Evolutionary conservation across 2,797 vertebrate genomes (phyloP), one percentile per base, ranked within the genome.

Genomic region (Bradypus variegatus): DNA sequence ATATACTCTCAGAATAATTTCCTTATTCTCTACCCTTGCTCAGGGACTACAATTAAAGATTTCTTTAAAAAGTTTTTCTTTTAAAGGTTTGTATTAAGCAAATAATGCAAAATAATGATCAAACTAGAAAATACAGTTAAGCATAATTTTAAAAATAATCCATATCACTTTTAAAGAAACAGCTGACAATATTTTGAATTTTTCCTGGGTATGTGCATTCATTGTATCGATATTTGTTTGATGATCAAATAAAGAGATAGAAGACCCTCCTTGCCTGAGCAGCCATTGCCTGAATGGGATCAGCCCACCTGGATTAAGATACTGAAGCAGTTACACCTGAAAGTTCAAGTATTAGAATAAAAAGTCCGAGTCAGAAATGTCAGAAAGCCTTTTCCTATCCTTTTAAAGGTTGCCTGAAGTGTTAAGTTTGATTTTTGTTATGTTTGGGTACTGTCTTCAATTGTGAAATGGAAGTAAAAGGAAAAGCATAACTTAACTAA

Each of bases 71-170:
- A 87, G 14, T 4, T 85, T 69, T 58, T 19, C 9, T 91, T 86
- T 76, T 36, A 86, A 33, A 89, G n/a, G 16, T 77, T 86, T 70
- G 31, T 86, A 77, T 64, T 92, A 62, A 53, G 50, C 23, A 64
- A 78, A 80, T 81, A 76, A 80, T 60, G 60, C 48, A 91, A 88
- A 45, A 91, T 83, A 72, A 93, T 29, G 41, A n/a, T n/a, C 75
- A n/a, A 18, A 25, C 53, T 80, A 75, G 65, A 84, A 80, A 88
- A 91, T 88, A 25, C 25, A 76, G 36, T 72, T 33, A 67, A 70
- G 36, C 25, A 80, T 72, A 73, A 53, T 73, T 86, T 21, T 15
- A 45, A 87, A 87, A 55, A 36, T 70, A 33, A 55, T 45, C 64
- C 25, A 7, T 64, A 73, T 29, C 55, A 36, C 27, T 58, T 55